These are phyloP conservation scores for Ectobius pallidus DNA, from an alignment of 2,888 invertebrate species.

Conservation along the genomic window DNA sequence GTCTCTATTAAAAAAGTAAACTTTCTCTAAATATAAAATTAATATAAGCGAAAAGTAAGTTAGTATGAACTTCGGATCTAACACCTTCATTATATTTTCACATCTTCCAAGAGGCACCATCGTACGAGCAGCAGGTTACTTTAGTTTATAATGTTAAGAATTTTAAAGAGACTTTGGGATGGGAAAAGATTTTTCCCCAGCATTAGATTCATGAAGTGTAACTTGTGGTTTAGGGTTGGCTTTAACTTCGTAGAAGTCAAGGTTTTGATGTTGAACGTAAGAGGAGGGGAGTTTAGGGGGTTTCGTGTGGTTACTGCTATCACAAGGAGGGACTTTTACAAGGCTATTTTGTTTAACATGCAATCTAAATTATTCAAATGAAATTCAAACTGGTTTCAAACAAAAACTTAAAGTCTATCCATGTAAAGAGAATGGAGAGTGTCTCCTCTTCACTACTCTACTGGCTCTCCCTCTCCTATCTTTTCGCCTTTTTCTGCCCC, in stretches of 20 bases:
- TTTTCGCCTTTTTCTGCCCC: too few relatives aligned
- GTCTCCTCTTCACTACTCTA: background rate
- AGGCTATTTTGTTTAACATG: constrained; percentile 19
- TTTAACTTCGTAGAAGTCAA: constrained; percentile 6
- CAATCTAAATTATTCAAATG: constrained; percentile 27
- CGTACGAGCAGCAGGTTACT: too few relatives aligned
- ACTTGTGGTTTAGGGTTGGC: constrained; percentile 5
- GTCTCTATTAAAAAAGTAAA: too few relatives aligned
- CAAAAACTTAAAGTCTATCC: constrained; percentile 1
- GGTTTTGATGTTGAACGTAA: background rate
- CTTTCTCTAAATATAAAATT: too few relatives aligned
- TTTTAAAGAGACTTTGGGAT: background rate
- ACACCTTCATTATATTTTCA: too few relatives aligned
- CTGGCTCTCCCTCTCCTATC: background rate
- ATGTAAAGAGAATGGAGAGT: background rate
- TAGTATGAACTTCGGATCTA: too few relatives aligned
- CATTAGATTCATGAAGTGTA: background rate
- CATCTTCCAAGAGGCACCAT: too few relatives aligned
- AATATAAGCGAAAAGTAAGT: too few relatives aligned
- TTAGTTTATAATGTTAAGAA: background rate
- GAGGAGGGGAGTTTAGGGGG: background rate
- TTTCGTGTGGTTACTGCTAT: background rate
- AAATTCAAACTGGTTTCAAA: constrained; percentile 24
- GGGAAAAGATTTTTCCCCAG: background rate
- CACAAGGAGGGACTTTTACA: background rate